phyloP scores from a whole-genome alignment of 1,140 invertebrate species.

The Leptopilina boulardi region DNA sequence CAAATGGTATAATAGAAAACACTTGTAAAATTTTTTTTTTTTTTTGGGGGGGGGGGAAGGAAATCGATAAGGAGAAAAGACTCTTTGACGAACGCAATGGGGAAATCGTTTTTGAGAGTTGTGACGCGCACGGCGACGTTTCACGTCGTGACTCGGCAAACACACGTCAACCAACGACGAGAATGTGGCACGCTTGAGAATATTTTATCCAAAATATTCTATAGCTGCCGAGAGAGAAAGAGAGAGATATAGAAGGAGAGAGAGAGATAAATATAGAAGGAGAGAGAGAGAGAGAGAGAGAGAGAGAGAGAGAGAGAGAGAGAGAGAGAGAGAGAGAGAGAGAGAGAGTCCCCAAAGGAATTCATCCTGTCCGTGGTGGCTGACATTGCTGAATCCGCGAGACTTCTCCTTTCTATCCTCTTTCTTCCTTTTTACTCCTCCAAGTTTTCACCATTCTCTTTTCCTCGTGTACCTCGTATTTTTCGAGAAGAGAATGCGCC shows the following conservation, averaged over 20 bases:
- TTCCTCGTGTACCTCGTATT: slow-evolving; percentile 33
- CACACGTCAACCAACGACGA: slow-evolving; percentile 48
- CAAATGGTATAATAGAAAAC: background rate
- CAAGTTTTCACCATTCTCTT: slow-evolving; percentile 53
- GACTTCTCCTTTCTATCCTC: slow-evolving; percentile 20
- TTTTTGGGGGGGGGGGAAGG: too few species aligned
- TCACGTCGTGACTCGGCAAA: slow-evolving; percentile 47
- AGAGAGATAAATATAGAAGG: too few species aligned
- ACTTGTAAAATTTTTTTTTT: background rate
- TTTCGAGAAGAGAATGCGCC: slow-evolving; percentile 30
- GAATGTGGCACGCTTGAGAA: slow-evolving; percentile 57
- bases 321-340: slow-evolving; percentile 32
- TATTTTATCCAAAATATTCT: slow-evolving; percentile 67
- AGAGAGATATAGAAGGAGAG: slow-evolving; percentile 31
- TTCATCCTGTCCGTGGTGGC: slow-evolving; percentile 45
- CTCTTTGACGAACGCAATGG: slow-evolving; percentile 22
- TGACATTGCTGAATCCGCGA: slow-evolving; percentile 56
- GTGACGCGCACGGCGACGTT: background rate
- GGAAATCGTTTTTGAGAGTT: slow-evolving; percentile 4
- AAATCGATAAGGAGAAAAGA: slow-evolving; percentile 9
- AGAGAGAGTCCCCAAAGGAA: slow-evolving; percentile 49
- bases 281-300: slow-evolving; percentile 33
- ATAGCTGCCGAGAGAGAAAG: slow-evolving; percentile 33
- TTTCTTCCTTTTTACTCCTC: slow-evolving; percentile 39
- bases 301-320: slow-evolving; percentile 33